These are phyloP conservation scores for Drosophila biarmipes DNA, from an alignment of 1,140 invertebrate genomes.

Conservation along the genomic window DNA sequence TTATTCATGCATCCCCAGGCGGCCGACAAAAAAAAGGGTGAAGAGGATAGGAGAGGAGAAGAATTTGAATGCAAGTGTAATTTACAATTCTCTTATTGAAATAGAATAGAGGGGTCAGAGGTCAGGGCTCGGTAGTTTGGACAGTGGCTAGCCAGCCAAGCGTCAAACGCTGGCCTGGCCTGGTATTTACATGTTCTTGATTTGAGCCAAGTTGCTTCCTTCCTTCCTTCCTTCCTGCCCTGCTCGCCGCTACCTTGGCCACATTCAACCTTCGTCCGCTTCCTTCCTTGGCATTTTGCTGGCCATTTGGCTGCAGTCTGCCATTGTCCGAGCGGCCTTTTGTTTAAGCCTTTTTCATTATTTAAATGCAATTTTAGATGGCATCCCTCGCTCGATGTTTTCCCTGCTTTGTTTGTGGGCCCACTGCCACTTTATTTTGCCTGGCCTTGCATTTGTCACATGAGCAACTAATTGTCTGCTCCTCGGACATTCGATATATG, in stretches of 20 bases:
- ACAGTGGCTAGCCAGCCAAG: slow-evolving; percentile 43
- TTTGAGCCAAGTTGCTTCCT: slow-evolving; percentile 66
- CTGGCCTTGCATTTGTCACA: slow-evolving; percentile 52
- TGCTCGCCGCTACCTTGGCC: too few relatives aligned
- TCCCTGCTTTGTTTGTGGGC: slow-evolving; percentile 1
- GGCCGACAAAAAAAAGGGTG: background rate
- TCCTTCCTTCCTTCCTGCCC: slow-evolving; percentile 41
- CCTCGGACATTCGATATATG: slow-evolving; percentile 43
- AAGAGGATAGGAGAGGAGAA: too few relatives aligned
- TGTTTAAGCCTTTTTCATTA: slow-evolving; percentile 66
- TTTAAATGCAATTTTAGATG: slow-evolving; percentile 74
- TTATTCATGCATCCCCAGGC: slow-evolving; percentile 39
- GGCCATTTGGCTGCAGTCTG: slow-evolving; percentile 41
- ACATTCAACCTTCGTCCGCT: slow-evolving; percentile 6
- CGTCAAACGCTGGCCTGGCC: slow-evolving; percentile 55
- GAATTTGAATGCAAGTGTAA: slow-evolving; percentile 39
- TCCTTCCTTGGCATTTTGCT: slow-evolving; percentile 12
- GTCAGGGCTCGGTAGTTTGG: background rate
- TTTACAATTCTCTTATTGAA: slow-evolving; percentile 26
- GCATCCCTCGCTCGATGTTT: background rate
- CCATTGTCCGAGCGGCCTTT: slow-evolving; percentile 49
- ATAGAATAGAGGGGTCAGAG: background rate
- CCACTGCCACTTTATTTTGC: slow-evolving; percentile 23
- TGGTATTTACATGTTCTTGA: slow-evolving; percentile 77
- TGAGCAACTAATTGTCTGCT: slow-evolving; percentile 56